Conservation (phyloP, 1,140 invertebrate genomes). For the Diorhabda elongata region DNA sequence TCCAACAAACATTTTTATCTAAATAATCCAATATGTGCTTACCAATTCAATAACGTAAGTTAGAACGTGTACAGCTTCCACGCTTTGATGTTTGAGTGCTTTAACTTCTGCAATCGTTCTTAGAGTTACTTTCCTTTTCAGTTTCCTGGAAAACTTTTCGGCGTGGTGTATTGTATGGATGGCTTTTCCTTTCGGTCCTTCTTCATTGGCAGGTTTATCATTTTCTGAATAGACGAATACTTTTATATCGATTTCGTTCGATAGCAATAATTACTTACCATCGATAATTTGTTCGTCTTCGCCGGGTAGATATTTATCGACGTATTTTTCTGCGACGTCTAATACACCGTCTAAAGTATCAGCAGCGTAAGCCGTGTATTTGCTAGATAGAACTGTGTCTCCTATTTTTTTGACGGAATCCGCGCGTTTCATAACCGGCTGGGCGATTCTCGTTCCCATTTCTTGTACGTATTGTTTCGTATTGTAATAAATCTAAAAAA, state of each 20-base stretch:
- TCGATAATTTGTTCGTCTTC: conserved; percentile 44
- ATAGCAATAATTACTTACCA: conserved; percentile 16
- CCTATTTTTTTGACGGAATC: conserved; percentile 74
- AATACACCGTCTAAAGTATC: conserved; percentile 67
- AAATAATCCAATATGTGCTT: conserved; percentile 35
- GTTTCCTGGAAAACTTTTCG: conserved; percentile 64
- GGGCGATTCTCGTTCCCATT: conserved; percentile 55
- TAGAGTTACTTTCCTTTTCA: conserved; percentile 66
- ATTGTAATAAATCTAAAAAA: conserved; percentile 66
- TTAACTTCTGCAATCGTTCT: conserved; percentile 69
- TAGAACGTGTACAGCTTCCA: conserved; percentile 70
- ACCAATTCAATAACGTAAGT: conserved; percentile 73
- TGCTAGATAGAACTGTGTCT: conserved; percentile 58
- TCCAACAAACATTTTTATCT: too few relatives aligned
- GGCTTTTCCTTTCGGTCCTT: conserved; percentile 50
- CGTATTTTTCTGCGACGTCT: conserved; percentile 70
- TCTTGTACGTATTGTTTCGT: conserved; percentile 69
- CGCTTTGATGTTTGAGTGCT: conserved; percentile 71
- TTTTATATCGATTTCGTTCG: not conserved
- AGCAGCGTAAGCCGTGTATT: conserved; percentile 65
- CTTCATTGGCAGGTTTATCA: conserved; percentile 8
- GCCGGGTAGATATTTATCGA: conserved; percentile 72
- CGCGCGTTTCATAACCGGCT: conserved; percentile 65
- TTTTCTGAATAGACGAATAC: conserved; percentile 15
- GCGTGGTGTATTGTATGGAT: conserved; percentile 71